phyloP scores from a whole-genome alignment of 2,888 invertebrate species.

The Griposia aprilina region DNA sequence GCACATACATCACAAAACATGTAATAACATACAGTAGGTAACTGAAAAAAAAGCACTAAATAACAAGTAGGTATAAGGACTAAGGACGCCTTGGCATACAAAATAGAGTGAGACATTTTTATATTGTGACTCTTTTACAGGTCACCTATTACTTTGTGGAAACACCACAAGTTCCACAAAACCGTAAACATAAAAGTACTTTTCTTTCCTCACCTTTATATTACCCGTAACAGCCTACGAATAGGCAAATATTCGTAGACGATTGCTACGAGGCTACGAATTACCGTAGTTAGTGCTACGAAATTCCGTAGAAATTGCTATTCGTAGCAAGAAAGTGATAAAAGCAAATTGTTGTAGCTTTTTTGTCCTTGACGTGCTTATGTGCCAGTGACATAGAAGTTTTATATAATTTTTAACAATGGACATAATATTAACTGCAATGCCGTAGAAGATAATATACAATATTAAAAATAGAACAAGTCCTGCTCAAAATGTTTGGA shows the following conservation, averaged over 20 bases:
- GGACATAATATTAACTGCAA: slow-evolving; percentile 12
- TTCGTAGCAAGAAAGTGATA: slow-evolving; percentile 34
- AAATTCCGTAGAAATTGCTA: slow-evolving; percentile 20
- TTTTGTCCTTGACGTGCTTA: slow-evolving; percentile 31
- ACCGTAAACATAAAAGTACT: slow-evolving; percentile 29
- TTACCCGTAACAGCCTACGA: slow-evolving; percentile 20
- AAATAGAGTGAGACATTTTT: slow-evolving; percentile 50
- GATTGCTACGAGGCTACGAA: slow-evolving; percentile 50
- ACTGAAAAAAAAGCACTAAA: slow-evolving; percentile 4
- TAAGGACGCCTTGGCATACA: slow-evolving; percentile 14
- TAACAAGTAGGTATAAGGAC: not conserved
- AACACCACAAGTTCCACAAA: slow-evolving; percentile 23
- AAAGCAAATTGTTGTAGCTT: slow-evolving; percentile 1
- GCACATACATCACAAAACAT: not conserved
- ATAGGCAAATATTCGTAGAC: slow-evolving; percentile 47
- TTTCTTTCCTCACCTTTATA: slow-evolving; percentile 19
- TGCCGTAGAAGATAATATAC: slow-evolving; percentile 10
- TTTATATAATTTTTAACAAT: not conserved
- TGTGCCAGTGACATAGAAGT: not conserved
- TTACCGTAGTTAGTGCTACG: slow-evolving; percentile 46
- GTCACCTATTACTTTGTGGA: slow-evolving; percentile 29
- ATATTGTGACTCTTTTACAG: slow-evolving; percentile 43
- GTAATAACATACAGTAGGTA: not conserved
- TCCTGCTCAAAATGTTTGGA: slow-evolving; percentile 23
- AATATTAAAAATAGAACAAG: slow-evolving; percentile 15